These are phyloP conservation scores for Xenus cinereus DNA, from an alignment of 2,113 vertebrate genomes.

Conservation along the genomic window DNA sequence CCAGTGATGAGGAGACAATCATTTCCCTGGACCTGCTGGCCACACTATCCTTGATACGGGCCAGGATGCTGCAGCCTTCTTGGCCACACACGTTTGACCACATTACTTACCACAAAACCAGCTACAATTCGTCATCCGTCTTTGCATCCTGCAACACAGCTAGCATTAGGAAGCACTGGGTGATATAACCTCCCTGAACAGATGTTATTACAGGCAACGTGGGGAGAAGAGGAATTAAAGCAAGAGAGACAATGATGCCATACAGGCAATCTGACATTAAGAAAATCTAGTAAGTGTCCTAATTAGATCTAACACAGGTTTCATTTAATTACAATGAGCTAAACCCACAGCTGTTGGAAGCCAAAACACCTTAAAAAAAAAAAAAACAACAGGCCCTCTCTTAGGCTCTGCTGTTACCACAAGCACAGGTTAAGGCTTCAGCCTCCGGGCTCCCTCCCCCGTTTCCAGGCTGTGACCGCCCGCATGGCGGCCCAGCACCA, in stretches of 20 bases:
- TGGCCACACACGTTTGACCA: accelerated
- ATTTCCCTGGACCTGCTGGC: background rate
- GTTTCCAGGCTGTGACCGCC: background rate
- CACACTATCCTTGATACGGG: background rate
- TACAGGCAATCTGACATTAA: background rate
- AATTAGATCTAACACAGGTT: background rate
- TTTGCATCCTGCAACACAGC: background rate
- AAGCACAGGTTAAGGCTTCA: background rate
- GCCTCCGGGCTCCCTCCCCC: background rate
- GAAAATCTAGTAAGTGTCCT: background rate
- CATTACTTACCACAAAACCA: background rate
- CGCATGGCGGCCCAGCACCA: background rate
- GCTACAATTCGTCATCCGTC: background rate
- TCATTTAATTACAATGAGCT: background rate
- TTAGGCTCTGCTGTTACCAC: background rate
- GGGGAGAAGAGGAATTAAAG: background rate
- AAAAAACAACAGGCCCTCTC: background rate
- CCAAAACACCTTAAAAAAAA: background rate
- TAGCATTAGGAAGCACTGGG: background rate
- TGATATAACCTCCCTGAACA: background rate
- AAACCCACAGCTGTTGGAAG: background rate
- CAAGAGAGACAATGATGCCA: background rate
- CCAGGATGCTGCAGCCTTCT: background rate
- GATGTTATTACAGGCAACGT: background rate
- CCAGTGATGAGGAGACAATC: background rate